Base-by-base conservation (phyloP, 23 tunicate genomes). In the Ascidia mentula region DNA sequence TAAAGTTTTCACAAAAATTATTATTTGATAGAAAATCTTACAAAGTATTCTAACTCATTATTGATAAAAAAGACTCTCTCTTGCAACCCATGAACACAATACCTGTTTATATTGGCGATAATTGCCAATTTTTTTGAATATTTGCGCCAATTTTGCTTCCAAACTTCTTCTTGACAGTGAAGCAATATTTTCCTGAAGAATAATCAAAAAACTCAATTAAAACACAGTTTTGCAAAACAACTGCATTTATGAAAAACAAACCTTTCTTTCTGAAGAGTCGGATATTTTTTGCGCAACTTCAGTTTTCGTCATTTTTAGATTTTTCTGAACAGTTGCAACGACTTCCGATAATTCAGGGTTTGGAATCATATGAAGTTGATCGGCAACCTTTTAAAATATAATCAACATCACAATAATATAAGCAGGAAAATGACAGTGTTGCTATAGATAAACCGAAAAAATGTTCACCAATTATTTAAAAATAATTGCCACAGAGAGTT, bases 61-160 rank as follows among this genome's bases (percentile, higher is more conserved):
- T n/a, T n/a, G n/a, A n/a, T n/a, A n/a, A n/a, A n/a, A n/a, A n/a
- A n/a, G n/a, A n/a, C n/a, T n/a, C n/a, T n/a, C n/a, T n/a, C n/a
- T n/a, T n/a, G n/a, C n/a, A n/a, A n/a, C n/a, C n/a, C n/a, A n/a
- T n/a, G n/a, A n/a, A n/a, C n/a, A n/a, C n/a, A n/a, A n/a, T 15
- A 85, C 89, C 79, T 85, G 83, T 53, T 90, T 90, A 12, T 87
- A 84, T 12, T 80, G 86, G 39, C 85, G 82, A 5, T 79, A 69
- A 60, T 85, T 74, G 12, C 96, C 85, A 30, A 90, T 78, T 69
- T 90, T 90, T 46, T 90, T 90, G 80, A 85, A 84, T 24, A 90
- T 90, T 24, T 32, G 36, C 20, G 89, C 65, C 45, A 90, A 34
- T 34, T 90, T 80, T 18, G 59, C 53, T 20, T 90, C 96, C 15